Evolutionary conservation across 2,113 vertebrate genomes (phyloP).

Genomic region (Cairina moschata): DNA sequence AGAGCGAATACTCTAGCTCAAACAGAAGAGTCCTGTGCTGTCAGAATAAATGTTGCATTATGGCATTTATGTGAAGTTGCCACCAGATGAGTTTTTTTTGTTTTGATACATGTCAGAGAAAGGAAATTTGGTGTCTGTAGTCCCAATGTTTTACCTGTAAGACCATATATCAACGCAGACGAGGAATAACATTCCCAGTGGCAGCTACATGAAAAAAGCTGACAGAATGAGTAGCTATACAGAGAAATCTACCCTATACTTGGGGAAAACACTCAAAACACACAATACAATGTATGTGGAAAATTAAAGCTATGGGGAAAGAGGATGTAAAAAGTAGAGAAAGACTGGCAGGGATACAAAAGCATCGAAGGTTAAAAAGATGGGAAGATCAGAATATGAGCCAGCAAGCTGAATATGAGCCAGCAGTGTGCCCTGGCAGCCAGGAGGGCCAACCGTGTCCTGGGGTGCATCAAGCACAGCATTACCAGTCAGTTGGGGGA

Average conservation of each 20-base stretch:
- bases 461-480: too few relatives aligned
- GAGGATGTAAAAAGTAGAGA: not conserved
- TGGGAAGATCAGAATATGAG: fast-evolving
- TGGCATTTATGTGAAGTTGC: not conserved
- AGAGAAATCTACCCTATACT: not conserved
- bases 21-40: not conserved
- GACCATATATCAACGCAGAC: not conserved
- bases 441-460: too few relatives aligned
- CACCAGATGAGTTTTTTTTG: not conserved
- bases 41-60: not conserved
- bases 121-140: not conserved
- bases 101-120: not conserved
- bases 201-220: not conserved
- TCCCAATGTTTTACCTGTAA: not conserved
- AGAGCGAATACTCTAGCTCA: not conserved
- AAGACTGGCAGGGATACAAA: not conserved
- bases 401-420: too few relatives aligned
- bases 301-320: not conserved
- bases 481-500: too few relatives aligned
- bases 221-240: not conserved
- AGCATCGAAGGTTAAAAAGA: not conserved
- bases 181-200: not conserved
- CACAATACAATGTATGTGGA: fast-evolving
- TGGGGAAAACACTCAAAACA: not conserved
- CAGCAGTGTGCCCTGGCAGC: too few relatives aligned